Percentiles rank a stretch among this genome's conserved stretches.
phyloP scores from a whole-genome alignment of 2,113 vertebrate genomes.

The human region GRCh38 chr19:40363501-40364000 shows the following conservation, averaged over 20 bases:
- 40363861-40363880: neutral
- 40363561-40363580: neutral
- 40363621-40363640: neutral
- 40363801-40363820: neutral
- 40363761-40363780: neutral
- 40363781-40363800: neutral
- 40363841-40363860: neutral
- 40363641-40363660: neutral
- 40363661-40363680: neutral
- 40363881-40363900: neutral
- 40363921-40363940: neutral
- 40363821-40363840: neutral
- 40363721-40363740: neutral
- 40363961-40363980: neutral
- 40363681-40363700: neutral
- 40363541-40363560: neutral
- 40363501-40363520: neutral
- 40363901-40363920: neutral
- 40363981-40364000: neutral
- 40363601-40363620: neutral
- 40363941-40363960: neutral
- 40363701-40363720: neutral
- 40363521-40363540: neutral
- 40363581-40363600: neutral
- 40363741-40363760: neutral